A percentile compares a stretch with the other conserved stretches of the same genome.
Conservation (phyloP, 1,140 invertebrate species). For the Laupala kohalensis region DNA sequence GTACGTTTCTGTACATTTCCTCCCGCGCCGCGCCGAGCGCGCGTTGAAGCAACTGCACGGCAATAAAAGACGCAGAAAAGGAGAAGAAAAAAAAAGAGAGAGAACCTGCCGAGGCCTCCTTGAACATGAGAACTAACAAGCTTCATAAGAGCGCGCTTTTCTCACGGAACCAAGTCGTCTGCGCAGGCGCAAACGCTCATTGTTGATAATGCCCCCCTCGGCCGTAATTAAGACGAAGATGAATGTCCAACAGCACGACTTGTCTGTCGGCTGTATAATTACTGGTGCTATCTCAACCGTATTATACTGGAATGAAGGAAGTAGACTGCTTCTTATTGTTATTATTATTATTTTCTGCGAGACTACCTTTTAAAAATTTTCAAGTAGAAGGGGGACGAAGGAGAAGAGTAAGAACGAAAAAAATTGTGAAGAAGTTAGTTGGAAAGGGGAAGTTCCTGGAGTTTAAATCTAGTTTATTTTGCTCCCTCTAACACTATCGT, state of each 20-base stretch:
- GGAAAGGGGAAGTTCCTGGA: background rate
- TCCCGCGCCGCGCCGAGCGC: background rate
- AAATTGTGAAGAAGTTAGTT: too few species aligned
- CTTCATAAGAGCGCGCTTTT: background rate
- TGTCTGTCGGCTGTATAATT: background rate
- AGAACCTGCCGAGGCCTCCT: background rate
- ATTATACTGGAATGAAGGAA: background rate
- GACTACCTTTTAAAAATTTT: background rate
- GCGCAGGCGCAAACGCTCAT: background rate
- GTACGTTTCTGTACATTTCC: background rate
- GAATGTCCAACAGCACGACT: background rate
- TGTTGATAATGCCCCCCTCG: background rate
- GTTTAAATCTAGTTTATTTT: background rate
- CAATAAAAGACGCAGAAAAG: background rate
- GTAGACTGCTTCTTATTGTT: background rate
- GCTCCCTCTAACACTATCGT: background rate
- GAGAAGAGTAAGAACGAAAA: background rate
- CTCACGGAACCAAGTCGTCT: background rate
- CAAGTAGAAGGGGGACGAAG: background rate
- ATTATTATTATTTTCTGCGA: background rate
- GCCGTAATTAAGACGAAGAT: background rate
- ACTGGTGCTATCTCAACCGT: background rate
- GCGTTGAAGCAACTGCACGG: background rate
- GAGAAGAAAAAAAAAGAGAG: background rate
- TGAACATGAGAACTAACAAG: background rate